A percentile compares a stretch with the other conserved stretches of the same genome.
Evolutionary conservation across 1,140 invertebrate genomes (phyloP).

Genomic region (Brachionus paranguensis): DNA sequence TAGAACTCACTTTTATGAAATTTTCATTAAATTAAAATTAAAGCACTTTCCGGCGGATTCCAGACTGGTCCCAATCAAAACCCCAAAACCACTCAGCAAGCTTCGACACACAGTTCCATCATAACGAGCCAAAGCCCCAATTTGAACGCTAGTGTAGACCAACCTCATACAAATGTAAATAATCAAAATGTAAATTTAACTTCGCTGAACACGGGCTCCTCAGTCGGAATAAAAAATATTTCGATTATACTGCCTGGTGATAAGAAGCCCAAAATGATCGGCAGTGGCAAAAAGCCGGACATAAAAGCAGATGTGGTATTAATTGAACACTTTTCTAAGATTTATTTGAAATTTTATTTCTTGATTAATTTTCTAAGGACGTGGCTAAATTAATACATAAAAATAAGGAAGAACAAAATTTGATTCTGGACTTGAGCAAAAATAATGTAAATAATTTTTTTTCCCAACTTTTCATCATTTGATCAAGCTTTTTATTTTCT

Average conservation of each 20-base stretch:
- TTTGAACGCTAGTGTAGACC: background rate
- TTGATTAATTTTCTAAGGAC: background rate
- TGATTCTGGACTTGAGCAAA: slow-evolving; percentile 34
- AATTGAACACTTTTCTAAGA: background rate
- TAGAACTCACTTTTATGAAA: too few species aligned
- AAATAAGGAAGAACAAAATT: slow-evolving; percentile 38
- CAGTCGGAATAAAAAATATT: background rate
- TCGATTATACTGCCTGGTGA: slow-evolving; percentile 36
- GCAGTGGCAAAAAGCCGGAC: slow-evolving; percentile 27
- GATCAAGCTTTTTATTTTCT: background rate
- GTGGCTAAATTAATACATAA: slow-evolving; percentile 33
- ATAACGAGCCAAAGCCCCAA: background rate
- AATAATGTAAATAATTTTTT: slow-evolving; percentile 23
- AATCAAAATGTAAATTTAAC: slow-evolving; percentile 13
- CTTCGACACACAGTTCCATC: background rate
- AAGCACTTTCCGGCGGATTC: background rate
- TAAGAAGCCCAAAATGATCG: slow-evolving; percentile 34
- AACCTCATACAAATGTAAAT: slow-evolving; percentile 4
- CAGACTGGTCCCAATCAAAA: background rate
- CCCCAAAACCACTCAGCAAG: background rate
- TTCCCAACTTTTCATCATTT: background rate
- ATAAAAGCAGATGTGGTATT: slow-evolving; percentile 39
- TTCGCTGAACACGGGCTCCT: background rate
- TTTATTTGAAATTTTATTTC: background rate
- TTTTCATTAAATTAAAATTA: background rate